Evolutionary conservation across 2,113 vertebrate species (phyloP).

Genomic region (Pomatorhinus ruficollis): DNA sequence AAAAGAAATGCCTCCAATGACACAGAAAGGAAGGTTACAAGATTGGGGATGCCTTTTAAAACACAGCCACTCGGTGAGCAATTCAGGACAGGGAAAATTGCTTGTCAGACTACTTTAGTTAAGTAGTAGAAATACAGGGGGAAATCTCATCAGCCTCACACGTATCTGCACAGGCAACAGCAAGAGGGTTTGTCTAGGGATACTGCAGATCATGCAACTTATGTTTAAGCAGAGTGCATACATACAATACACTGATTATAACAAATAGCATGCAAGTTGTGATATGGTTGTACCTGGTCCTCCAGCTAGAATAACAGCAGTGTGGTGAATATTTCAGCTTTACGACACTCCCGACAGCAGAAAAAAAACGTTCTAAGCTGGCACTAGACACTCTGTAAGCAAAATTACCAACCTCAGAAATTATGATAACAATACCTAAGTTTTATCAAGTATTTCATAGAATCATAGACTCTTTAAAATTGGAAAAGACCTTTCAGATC

Average conservation of each 20-base stretch:
- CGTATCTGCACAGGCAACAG: background rate
- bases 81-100: background rate
- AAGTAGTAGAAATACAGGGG: background rate
- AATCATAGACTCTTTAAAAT: background rate
- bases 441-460: background rate
- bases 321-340: background rate
- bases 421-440: fast-evolving
- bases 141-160: background rate
- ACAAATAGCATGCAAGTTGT: background rate
- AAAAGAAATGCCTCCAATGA: background rate
- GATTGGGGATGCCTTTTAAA: background rate
- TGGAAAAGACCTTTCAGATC: background rate
- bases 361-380: background rate
- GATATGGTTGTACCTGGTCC: fast-evolving
- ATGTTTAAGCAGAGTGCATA: background rate
- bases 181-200: background rate
- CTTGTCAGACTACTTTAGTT: background rate
- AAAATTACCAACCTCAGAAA: background rate
- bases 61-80: background rate
- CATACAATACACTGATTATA: background rate
- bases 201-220: background rate
- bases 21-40: background rate
- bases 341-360: background rate
- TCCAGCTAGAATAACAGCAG: background rate
- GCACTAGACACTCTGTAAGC: background rate